These are phyloP conservation scores for Masticophis lateralis DNA, from an alignment of 2,797 vertebrate genomes.

Conservation along the genomic window DNA sequence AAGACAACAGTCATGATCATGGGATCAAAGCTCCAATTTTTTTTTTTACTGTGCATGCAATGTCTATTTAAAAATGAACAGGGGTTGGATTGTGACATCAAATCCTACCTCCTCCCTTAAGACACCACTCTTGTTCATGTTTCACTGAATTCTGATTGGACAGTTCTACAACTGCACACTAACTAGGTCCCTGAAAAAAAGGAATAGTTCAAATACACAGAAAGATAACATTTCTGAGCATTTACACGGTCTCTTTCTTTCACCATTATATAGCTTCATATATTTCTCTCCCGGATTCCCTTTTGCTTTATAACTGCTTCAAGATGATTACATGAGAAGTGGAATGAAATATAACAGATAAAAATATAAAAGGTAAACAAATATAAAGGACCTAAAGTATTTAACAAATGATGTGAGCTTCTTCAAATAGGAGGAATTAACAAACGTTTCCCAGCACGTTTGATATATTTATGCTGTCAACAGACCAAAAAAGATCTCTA, in stretches of 20 bases:
- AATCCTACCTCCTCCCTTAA: not conserved
- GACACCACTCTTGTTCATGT: not conserved
- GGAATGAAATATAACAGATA: not conserved
- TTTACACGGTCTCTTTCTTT: not conserved
- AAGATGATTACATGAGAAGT: not conserved
- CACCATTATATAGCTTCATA: not conserved
- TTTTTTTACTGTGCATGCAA: not conserved
- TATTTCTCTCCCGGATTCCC: not conserved
- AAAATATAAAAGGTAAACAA: not conserved
- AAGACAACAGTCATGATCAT: not conserved
- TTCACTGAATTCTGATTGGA: not conserved
- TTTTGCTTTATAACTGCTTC: not conserved
- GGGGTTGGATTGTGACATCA: not conserved
- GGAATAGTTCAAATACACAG: not conserved
- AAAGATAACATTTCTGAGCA: not conserved
- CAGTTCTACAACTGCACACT: not conserved
- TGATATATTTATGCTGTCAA: not conserved
- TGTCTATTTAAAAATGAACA: not conserved
- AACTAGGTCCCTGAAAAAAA: not conserved
- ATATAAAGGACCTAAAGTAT: not conserved
- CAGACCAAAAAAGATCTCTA: not conserved
- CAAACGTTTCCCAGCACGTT: not conserved
- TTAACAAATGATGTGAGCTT: not conserved
- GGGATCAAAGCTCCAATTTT: not conserved
- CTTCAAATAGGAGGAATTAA: not conserved